Base-by-base conservation (phyloP, 53 echinoderm and acorn worm genomes). In the Henricia sp. region DNA sequence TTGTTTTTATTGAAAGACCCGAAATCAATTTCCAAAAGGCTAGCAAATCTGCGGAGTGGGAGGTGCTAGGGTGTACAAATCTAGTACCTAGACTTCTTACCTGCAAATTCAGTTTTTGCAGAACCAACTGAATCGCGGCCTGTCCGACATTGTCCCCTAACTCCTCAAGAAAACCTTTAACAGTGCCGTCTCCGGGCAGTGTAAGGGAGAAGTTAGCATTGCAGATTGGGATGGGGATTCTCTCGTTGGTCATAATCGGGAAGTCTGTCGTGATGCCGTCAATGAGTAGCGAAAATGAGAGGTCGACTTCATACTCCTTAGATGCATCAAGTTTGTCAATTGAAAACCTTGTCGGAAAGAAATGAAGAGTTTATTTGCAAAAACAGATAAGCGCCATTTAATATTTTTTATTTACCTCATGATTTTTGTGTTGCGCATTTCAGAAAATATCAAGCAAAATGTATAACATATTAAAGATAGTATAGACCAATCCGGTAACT, bases 161-260 rank as follows among this genome's bases (percentile, higher is more conserved):
- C 65, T 43, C 48, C 52, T 19, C 50, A 62, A 73, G 38, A 55
- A 85, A 85, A 6, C 73, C 85, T 30, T 27, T 30, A 5, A 85
- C 73, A 2, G 85, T 48, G 35, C 72, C 85, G 64, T 85, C 74
- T 14, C 85, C 85, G 59, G 85, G 85, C n/a, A 85, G 40, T 24
- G 73, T 29, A 32, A 73, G 64, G 48, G 73, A 72, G 50, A 39
- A 43, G 60, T 85, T 68, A 1, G 14, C 36, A 29, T 85, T 72
- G 37, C 85, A 85, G 12, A 72, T 4, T 28, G 85, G 74, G 30
- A 85, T 85, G 0, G 73, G 85, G 50, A 85, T 5, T 21, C 46
- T 72, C 48, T 50, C 24, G 25, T 37, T 52, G 9, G 32, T 28
- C 73, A 85, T 32, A 54, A 85, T 3, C 19, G 64, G 48, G 66